These are phyloP conservation scores for Amphimedon queenslandica DNA, from an alignment of 37 sponge, comb jelly and placozoan species.

Conservation along the genomic window DNA sequence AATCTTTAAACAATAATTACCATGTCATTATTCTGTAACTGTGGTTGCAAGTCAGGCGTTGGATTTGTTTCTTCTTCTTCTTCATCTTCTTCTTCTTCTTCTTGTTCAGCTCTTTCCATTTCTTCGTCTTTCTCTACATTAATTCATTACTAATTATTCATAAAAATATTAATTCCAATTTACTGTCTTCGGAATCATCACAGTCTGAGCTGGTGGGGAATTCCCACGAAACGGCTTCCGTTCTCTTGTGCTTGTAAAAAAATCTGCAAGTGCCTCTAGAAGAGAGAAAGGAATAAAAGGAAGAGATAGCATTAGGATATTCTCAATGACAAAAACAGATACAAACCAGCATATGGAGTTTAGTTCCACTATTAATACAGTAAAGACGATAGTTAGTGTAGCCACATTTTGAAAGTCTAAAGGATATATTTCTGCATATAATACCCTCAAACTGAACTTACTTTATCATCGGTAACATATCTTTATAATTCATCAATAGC, in stretches of 20 bases:
- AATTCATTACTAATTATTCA: too few species aligned
- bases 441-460: neutral
- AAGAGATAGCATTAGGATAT: neutral
- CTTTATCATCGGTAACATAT: too few species aligned
- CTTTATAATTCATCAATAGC: too few species aligned
- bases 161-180: too few species aligned
- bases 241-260: constrained; percentile 13
- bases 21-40: too few species aligned
- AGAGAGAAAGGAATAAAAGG: neutral
- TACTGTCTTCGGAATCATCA: neutral
- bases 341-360: neutral
- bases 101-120: neutral
- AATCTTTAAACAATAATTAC: too few species aligned
- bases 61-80: neutral
- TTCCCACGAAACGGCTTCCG: constrained; percentile 30
- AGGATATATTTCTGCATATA: neutral
- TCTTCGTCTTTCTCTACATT: neutral
- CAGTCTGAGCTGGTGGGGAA: constrained; percentile 15
- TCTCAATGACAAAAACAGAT: too few species aligned
- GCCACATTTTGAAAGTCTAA: neutral
- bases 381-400: too few species aligned
- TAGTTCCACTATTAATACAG: too few species aligned
- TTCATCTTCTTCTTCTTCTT: neutral
- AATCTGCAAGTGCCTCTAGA: constrained; percentile 27
- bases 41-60: too few species aligned